phyloP scores from a whole-genome alignment of 1,140 invertebrate species.

The Oryctes rhinoceros region DNA sequence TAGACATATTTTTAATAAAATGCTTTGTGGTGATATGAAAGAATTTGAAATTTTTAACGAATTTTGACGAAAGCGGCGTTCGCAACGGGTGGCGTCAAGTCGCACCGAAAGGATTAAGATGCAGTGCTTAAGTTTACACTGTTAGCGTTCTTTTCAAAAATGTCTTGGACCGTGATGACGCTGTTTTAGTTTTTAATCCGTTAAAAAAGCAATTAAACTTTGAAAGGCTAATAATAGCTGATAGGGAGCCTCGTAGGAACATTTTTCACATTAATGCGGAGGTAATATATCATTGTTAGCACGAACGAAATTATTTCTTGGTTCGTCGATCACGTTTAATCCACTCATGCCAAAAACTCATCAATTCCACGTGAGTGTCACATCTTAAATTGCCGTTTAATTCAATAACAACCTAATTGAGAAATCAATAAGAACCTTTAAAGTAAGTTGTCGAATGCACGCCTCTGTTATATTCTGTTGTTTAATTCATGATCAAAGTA shows the following conservation, averaged over 20 bases:
- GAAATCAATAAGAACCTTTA: constrained; percentile 34
- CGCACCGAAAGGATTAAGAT: too few relatives aligned
- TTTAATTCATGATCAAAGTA: constrained; percentile 29
- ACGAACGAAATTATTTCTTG: background rate
- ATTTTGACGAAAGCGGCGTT: too few relatives aligned
- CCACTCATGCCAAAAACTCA: constrained; percentile 19
- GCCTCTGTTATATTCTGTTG: constrained; percentile 25
- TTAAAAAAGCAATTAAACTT: too few relatives aligned
- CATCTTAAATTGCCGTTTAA: constrained; percentile 26
- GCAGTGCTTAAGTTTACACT: too few relatives aligned
- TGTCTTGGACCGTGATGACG: too few relatives aligned
- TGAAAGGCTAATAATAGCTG: too few relatives aligned
- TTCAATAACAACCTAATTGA: constrained; percentile 35
- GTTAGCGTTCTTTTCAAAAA: too few relatives aligned
- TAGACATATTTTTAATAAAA: background rate
- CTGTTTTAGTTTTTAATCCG: too few relatives aligned
- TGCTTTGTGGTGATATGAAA: too few relatives aligned
- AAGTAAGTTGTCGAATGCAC: constrained; percentile 32
- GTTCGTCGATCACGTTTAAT: background rate
- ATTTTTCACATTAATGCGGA: background rate
- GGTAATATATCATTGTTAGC: background rate
- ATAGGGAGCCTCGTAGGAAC: too few relatives aligned
- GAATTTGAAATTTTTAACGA: too few relatives aligned
- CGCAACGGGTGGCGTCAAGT: too few relatives aligned
- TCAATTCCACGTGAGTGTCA: constrained; percentile 29